These are phyloP conservation scores for Epinephelus cyanopodus DNA, from an alignment of 2,113 vertebrate genomes.

Conservation along the genomic window DNA sequence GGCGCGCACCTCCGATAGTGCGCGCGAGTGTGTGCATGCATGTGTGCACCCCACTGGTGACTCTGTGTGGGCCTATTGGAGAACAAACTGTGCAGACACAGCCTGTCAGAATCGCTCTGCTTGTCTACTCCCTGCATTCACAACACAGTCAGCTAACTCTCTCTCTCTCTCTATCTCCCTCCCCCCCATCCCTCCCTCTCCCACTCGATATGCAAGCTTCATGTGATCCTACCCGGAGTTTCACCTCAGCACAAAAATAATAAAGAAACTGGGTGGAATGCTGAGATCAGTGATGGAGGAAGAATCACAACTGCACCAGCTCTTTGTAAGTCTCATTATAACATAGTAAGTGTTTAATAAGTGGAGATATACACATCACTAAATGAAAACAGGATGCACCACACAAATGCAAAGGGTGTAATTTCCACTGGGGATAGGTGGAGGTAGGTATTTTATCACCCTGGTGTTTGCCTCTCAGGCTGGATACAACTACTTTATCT, in stretches of 20 bases:
- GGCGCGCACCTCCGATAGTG: slow-evolving; percentile 19
- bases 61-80: slow-evolving; percentile 73
- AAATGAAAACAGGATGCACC: neutral
- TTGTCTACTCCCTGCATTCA: slow-evolving; percentile 67
- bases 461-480: neutral
- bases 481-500: neutral
- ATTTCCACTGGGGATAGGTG: neutral
- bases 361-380: neutral
- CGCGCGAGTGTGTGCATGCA: slow-evolving; percentile 6
- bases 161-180: slow-evolving; percentile 15
- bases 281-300: slow-evolving; percentile 11
- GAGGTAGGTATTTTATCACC: neutral
- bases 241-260: slow-evolving; percentile 4
- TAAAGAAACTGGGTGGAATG: slow-evolving; percentile 19
- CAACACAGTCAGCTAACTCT: slow-evolving; percentile 59
- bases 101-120: slow-evolving; percentile 77
- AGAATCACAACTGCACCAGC: neutral
- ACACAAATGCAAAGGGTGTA: neutral
- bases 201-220: slow-evolving; percentile 45
- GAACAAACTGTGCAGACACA: slow-evolving; percentile 80
- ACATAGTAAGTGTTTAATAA: neutral
- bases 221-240: slow-evolving; percentile 54
- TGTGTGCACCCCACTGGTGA: slow-evolving; percentile 53
- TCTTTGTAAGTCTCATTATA: neutral
- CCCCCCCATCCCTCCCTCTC: slow-evolving; percentile 32